A percentile compares a stretch with the other conserved stretches of the same genome.
These are phyloP conservation scores for Acanthaster planci DNA, from an alignment of 35 echinoderm and acorn worm species.

Conservation along the genomic window DNA sequence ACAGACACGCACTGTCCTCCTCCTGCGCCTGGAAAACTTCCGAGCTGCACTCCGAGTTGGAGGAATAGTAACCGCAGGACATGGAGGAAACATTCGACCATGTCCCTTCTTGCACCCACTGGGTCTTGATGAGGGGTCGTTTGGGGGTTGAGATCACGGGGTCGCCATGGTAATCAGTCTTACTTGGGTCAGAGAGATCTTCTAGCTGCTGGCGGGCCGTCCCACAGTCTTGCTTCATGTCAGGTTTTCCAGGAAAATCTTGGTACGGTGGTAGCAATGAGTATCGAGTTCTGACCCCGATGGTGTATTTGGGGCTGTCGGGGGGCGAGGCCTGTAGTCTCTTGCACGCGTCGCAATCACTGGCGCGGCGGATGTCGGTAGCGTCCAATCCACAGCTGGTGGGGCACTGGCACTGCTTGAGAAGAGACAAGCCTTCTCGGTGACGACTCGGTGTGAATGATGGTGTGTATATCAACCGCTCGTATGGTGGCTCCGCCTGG, in stretches of 20 bases:
- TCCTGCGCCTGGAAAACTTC: background rate
- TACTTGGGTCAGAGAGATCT: background rate
- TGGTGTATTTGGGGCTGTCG: slow-evolving; percentile 8
- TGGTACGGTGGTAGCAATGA: background rate
- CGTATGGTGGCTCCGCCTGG: background rate
- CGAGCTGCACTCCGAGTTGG: background rate
- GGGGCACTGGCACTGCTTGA: slow-evolving; percentile 13
- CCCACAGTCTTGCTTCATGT: background rate
- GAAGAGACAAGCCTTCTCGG: background rate
- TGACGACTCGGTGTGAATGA: background rate
- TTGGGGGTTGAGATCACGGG: background rate
- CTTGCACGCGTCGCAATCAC: slow-evolving; percentile 23
- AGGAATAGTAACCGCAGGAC: background rate
- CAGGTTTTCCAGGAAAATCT: background rate
- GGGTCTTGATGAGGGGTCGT: background rate
- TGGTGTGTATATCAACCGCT: too few species aligned
- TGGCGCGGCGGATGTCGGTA: background rate
- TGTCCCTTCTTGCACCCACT: background rate
- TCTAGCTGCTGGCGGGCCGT: background rate
- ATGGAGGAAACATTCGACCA: background rate
- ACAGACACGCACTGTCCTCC: background rate
- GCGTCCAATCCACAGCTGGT: background rate
- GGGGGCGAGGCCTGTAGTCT: slow-evolving; percentile 15
- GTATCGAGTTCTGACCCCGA: background rate
- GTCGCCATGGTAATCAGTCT: background rate